phyloP scores from a whole-genome alignment of 2,888 invertebrate genomes.

The Troglohyphantes excavatus region DNA sequence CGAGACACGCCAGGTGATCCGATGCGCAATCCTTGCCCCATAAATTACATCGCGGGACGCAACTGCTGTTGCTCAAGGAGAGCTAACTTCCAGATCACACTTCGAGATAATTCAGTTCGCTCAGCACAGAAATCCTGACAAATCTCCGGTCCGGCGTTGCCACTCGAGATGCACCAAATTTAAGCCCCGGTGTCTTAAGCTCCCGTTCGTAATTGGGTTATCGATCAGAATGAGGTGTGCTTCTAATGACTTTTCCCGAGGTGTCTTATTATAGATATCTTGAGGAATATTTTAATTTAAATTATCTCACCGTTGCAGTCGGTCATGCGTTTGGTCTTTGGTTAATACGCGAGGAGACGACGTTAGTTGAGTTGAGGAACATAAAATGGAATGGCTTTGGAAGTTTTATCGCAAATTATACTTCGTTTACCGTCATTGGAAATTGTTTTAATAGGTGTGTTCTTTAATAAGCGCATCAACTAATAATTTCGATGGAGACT shows the following conservation, averaged over 20 bases:
- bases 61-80: constrained; percentile 4
- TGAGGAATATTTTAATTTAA: constrained; percentile 1
- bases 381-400: not conserved
- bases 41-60: not conserved
- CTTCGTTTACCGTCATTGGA: not conserved
- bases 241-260: constrained; percentile 2
- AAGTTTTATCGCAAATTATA: not conserved
- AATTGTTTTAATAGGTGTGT: not conserved
- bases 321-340: not conserved
- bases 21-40: constrained; percentile 1
- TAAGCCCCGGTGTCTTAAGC: constrained; percentile 27
- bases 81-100: constrained; percentile 12
- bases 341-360: not conserved
- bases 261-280: not conserved
- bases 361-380: not conserved
- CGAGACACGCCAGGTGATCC: not conserved
- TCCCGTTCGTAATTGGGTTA: constrained; percentile 48
- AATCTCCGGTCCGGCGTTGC: constrained; percentile 30
- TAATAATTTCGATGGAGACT: too few species aligned
- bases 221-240: constrained; percentile 39
- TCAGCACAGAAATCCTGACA: constrained; percentile 52
- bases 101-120: constrained; percentile 42
- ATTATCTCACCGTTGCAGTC: not conserved
- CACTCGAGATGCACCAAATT: constrained; percentile 34
- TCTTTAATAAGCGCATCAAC: not conserved